These are phyloP conservation scores for Lasaia peninsularis DNA, from an alignment of 1,140 invertebrate genomes.

Conservation along the genomic window DNA sequence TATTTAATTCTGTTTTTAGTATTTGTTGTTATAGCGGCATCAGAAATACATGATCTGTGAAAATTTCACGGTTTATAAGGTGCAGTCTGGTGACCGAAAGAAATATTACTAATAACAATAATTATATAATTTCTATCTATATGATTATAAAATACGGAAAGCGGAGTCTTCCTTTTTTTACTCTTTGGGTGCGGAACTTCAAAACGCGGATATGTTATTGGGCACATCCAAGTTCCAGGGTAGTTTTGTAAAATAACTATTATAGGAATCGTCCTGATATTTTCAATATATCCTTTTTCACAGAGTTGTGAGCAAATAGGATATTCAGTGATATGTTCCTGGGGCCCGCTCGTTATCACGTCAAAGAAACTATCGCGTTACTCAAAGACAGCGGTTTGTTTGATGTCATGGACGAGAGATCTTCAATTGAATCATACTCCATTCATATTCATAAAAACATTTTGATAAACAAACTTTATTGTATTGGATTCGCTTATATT, in stretches of 20 bases:
- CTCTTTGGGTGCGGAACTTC: too few species aligned
- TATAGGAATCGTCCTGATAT: conserved; percentile 24
- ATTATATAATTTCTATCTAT: too few species aligned
- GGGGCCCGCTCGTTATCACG: conserved; percentile 65
- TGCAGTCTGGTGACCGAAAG: too few species aligned
- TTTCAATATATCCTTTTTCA: conserved; percentile 47
- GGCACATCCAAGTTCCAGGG: not conserved
- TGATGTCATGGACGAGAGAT: conserved; percentile 48
- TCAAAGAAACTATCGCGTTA: conserved; percentile 74
- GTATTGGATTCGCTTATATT: not conserved
- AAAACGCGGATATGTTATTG: not conserved
- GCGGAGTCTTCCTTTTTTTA: too few species aligned
- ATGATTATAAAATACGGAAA: too few species aligned
- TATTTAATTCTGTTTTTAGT: too few species aligned
- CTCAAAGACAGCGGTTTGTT: conserved; percentile 67
- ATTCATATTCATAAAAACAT: not conserved
- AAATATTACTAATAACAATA: too few species aligned
- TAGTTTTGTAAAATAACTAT: not conserved
- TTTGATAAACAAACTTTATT: not conserved
- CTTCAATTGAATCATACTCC: conserved; percentile 38
- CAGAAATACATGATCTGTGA: too few species aligned
- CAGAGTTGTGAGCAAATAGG: conserved; percentile 30
- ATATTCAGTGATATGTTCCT: conserved; percentile 64
- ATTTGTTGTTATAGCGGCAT: too few species aligned
- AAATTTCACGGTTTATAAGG: too few species aligned